phyloP scores from a whole-genome alignment of 2,113 vertebrate species.

The Charina bottae region DNA sequence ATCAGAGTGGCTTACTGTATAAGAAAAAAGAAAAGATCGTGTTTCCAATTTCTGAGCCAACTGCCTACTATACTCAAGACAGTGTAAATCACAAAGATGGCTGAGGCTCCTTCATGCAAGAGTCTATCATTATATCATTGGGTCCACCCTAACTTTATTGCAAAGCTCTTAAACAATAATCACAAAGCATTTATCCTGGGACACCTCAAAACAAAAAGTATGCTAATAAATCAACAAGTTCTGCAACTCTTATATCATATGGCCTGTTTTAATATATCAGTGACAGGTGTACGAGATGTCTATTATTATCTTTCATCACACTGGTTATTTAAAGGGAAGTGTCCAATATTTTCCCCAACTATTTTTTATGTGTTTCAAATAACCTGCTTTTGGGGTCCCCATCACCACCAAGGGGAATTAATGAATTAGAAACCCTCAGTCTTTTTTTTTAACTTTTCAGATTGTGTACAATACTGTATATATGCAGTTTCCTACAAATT shows the following conservation, averaged over 20 bases:
- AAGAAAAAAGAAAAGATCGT: not conserved
- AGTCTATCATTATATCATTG: not conserved
- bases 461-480: not conserved
- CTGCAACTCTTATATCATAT: not conserved
- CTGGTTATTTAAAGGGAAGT: not conserved
- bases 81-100: not conserved
- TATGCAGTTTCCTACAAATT: not conserved
- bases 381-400: not conserved
- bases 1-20: conserved; percentile 78
- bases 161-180: not conserved
- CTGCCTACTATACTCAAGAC: not conserved
- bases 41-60: not conserved
- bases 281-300: not conserved
- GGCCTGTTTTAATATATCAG: not conserved
- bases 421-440: not conserved
- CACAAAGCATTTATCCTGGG: not conserved
- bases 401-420: not conserved
- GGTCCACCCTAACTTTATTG: not conserved
- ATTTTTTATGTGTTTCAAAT: not conserved
- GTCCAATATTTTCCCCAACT: not conserved
- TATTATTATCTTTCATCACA: not conserved
- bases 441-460: not conserved
- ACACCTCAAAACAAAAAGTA: not conserved
- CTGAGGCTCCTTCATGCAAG: not conserved
- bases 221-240: not conserved